Percentiles rank a stretch among this genome's conserved stretches.
phyloP scores from a whole-genome alignment of 2,113 vertebrate species.

The Callithrix jacchus region DNA sequence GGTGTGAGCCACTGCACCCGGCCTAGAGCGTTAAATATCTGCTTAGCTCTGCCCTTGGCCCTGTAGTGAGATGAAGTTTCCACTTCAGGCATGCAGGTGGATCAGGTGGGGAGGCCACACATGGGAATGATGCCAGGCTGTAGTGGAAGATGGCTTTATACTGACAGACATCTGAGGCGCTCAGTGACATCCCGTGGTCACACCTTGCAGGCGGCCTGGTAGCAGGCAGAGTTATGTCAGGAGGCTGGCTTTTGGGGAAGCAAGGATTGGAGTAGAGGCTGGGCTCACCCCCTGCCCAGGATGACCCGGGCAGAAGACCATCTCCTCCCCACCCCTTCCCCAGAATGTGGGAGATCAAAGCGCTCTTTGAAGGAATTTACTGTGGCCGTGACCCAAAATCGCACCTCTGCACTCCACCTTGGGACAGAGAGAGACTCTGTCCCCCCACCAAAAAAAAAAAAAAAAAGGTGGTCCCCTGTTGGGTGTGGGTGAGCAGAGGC shows the following conservation, averaged over 20 bases:
- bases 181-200: too few species aligned
- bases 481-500: background rate
- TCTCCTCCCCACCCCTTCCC: background rate
- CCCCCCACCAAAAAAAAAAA: too few species aligned
- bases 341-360: background rate
- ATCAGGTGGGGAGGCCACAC: background rate
- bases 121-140: background rate
- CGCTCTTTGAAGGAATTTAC: background rate
- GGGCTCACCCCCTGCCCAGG: background rate
- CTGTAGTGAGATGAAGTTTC: background rate
- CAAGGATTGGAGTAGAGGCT: background rate
- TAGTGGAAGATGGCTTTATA: background rate
- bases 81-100: background rate
- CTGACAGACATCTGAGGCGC: background rate
- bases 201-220: background rate
- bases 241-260: background rate
- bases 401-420: too few species aligned
- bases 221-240: background rate
- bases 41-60: background rate
- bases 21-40: too few species aligned
- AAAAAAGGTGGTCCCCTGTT: accelerated
- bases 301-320: background rate
- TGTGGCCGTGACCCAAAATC: too few species aligned
- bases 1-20: too few species aligned
- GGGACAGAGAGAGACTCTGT: background rate